Evolutionary conservation across 2,113 vertebrate genomes (phyloP).

Genomic region (Centropus unirufus): DNA sequence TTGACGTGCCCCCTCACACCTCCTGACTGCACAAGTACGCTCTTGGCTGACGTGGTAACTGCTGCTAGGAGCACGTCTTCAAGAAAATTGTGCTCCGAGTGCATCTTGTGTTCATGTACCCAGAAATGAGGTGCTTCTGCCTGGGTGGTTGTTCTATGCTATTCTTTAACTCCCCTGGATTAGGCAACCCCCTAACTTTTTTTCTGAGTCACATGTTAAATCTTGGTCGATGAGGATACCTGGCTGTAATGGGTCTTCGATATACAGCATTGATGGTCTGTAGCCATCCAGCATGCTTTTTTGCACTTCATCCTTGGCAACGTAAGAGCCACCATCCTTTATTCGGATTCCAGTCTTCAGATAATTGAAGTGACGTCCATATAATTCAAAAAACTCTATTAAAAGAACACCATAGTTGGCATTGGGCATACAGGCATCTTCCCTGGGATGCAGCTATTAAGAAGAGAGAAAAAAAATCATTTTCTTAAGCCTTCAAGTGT

Average conservation of each 20-base stretch:
- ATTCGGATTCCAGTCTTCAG: constrained; percentile 98
- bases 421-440: constrained; percentile 90
- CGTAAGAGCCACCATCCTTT: constrained; percentile 96
- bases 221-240: constrained; percentile 73
- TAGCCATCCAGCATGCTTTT: constrained; percentile 97
- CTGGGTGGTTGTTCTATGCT: neutral
- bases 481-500: neutral
- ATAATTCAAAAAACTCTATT: constrained; percentile 99
- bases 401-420: constrained; percentile 97
- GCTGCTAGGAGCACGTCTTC: neutral
- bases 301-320: constrained; percentile 98
- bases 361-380: constrained; percentile 98
- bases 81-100: neutral
- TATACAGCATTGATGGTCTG: constrained; percentile 97
- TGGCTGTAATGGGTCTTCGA: constrained; percentile 96
- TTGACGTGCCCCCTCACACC: neutral
- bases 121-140: neutral
- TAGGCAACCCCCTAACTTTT: neutral
- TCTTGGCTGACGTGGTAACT: neutral
- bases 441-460: constrained; percentile 91
- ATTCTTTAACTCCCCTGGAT: neutral
- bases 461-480: neutral
- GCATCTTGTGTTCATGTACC: neutral
- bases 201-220: neutral
- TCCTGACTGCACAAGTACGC: neutral